Evolutionary conservation across 2,888 invertebrate species (phyloP), one percentile per base, ranked within the genome.

Genomic region (Ormyrus thymus): DNA sequence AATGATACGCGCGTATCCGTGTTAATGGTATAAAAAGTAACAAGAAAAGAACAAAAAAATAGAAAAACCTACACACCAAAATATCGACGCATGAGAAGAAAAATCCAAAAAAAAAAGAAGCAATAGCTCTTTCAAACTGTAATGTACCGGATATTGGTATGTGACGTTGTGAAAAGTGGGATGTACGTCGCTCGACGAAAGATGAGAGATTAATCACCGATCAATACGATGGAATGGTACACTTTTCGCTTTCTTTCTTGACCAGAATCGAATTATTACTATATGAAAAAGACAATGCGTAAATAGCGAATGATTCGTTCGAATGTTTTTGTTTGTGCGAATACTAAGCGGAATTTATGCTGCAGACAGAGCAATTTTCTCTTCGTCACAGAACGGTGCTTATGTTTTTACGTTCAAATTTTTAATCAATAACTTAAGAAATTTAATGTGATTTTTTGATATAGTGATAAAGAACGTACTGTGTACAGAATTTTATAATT

Each of bases 81-180:
- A 45, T 29, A n/a, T 15, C 46, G 13, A 59, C 56, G 50, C 48
- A 13, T 6, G 55, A 10, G 29, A 61, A 51, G 62, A 71, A 45
- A 64, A 66, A 58, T 86, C 86, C 83, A 82, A 77, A 70, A 59
- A 82, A 82, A 82, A 75, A 75, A 86, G 85, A 85, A 83, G 29
- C 29, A 29, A 29, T 85, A 86, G 87, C 89, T 87, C 87, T 87
- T 88, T 87, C 84, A 86, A 89, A 88, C 86, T 29, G 83, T 86
- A 85, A 82, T 84, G 83, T 86, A 85, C 83, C 56, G 76, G 48
- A 87, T 88, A 86, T 86, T 86, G 85, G 86, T 89, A 87, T 88
- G 86, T 86, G 85, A 87, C 86, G 66, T 72, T 77, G 83, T 83
- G 83, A 84, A 85, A 61, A 65, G 15, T 15, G 59, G 56, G 46